phyloP scores from a whole-genome alignment of 2,113 vertebrate genomes.

The Engraulis encrasicolus region DNA sequence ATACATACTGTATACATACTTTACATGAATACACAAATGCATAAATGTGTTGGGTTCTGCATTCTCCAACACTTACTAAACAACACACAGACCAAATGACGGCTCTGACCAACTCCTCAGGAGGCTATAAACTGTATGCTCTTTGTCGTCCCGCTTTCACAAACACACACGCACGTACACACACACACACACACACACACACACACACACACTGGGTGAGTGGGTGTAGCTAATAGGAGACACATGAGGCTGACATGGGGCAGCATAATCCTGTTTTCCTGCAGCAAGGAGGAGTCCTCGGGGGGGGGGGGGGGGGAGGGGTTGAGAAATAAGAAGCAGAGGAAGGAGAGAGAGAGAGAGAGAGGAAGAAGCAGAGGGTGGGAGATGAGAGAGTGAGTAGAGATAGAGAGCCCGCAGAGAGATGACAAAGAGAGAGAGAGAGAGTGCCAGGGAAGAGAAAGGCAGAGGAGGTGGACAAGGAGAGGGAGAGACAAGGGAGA shows the following conservation, averaged over 20 bases:
- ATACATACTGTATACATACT: no score
- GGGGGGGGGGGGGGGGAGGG: constrained; percentile 49
- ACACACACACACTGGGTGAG: constrained; percentile 55
- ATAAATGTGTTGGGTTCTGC: background rate
- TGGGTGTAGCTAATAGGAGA: constrained; percentile 77
- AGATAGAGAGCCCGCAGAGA: constrained; percentile 41
- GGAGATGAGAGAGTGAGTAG: constrained; percentile 60
- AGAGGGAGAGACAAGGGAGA: no score
- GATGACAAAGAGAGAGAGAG: constrained; percentile 47
- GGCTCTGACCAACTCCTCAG: constrained; percentile 50
- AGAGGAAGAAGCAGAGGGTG: constrained; percentile 31
- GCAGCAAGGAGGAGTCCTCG: constrained; percentile 57
- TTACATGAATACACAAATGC: background rate
- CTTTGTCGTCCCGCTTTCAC: constrained; percentile 15
- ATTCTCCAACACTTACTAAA: constrained; percentile 2
- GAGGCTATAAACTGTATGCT: background rate
- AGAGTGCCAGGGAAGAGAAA: constrained; percentile 62
- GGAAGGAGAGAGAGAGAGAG: constrained; percentile 15
- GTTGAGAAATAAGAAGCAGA: no score
- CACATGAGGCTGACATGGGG: constrained; percentile 76
- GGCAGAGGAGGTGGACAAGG: constrained; percentile 23
- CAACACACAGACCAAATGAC: background rate
- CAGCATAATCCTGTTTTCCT: constrained; percentile 69
- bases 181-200: constrained; percentile 27
- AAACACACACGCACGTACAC: background rate